These are phyloP conservation scores for Eupithecia tripunctaria DNA, from an alignment of 2,888 invertebrate species.

Conservation along the genomic window DNA sequence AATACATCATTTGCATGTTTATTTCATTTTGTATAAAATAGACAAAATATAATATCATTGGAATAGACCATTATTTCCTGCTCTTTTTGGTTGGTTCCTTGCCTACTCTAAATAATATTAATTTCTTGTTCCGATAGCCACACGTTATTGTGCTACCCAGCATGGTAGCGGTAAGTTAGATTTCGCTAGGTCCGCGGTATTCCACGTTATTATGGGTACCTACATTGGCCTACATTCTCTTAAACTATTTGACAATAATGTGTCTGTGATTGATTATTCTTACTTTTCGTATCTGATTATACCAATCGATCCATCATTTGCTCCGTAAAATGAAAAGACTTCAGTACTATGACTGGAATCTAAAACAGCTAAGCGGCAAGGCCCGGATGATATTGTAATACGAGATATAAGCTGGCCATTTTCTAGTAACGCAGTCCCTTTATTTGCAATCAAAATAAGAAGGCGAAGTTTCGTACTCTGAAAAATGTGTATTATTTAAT, in stretches of 20 bases:
- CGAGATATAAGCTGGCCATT: conserved; percentile 86
- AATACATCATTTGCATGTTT: no score
- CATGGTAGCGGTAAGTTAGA: no score
- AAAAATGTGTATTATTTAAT: conserved; percentile 33
- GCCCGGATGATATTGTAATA: conserved; percentile 64
- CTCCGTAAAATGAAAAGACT: conserved; percentile 91
- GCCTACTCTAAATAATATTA: no score
- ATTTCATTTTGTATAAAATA: no score
- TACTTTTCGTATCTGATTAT: conserved; percentile 86
- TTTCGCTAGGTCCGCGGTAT: not conserved
- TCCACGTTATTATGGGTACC: no score
- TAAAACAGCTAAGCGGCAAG: conserved; percentile 68
- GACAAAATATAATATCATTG: no score
- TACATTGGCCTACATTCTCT: no score
- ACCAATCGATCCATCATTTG: conserved; percentile 95
- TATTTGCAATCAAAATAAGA: conserved; percentile 92
- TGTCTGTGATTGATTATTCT: conserved; percentile 17
- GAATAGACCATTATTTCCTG: no score
- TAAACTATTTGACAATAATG: no score
- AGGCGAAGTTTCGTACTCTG: conserved; percentile 87
- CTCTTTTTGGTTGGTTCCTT: no score
- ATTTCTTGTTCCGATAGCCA: no score
- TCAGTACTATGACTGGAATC: conserved; percentile 68
- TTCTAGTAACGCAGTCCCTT: conserved; percentile 90
- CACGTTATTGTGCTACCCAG: no score